These are phyloP conservation scores for Petaurus breviceps DNA, from an alignment of 2,113 vertebrate genomes.

Conservation along the genomic window DNA sequence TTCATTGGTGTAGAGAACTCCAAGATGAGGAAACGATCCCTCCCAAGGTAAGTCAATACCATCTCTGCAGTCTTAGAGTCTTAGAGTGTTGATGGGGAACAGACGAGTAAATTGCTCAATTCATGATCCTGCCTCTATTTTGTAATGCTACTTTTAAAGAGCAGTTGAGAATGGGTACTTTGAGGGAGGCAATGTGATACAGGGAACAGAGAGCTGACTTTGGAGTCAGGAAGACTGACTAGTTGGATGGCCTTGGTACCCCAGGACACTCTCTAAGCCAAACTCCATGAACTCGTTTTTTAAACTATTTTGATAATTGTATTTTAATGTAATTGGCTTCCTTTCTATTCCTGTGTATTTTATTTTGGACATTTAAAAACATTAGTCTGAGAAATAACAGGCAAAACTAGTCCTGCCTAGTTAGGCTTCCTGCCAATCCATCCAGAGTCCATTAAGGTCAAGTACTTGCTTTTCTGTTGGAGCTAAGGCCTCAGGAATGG, in stretches of 20 bases:
- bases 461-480: no score
- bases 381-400: no score
- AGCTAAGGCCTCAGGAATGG: no score
- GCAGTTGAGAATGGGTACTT: not conserved
- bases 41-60: no score
- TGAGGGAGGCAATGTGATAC: no score
- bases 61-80: not conserved
- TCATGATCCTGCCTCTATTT: not conserved
- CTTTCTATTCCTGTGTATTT: no score
- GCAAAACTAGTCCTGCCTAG: no score
- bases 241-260: not conserved
- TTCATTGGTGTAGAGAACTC: not conserved
- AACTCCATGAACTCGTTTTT: not conserved
- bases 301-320: no score
- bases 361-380: no score
- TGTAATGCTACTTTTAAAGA: not conserved
- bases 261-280: not conserved
- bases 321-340: no score
- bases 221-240: not conserved
- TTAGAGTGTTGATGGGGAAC: not conserved
- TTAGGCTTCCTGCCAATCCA: no score
- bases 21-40: not conserved
- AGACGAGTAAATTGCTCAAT: not conserved
- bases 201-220: not conserved
- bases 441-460: no score